These are phyloP conservation scores for Chelon auratus DNA, from an alignment of 2,797 vertebrate genomes.

Conservation along the genomic window DNA sequence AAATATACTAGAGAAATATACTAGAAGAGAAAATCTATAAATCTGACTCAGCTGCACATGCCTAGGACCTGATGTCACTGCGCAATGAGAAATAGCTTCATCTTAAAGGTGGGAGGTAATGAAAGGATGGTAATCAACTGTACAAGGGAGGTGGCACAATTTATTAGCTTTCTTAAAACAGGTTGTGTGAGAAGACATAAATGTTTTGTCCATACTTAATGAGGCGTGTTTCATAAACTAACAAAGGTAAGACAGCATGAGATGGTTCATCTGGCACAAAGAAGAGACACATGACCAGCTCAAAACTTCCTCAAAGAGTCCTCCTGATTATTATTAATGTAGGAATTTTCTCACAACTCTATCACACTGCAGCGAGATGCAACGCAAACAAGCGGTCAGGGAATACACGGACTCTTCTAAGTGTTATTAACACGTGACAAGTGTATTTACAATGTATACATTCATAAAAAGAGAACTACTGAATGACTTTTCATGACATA, in stretches of 20 bases:
- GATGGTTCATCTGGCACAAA: conserved; percentile 26
- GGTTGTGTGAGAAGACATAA: conserved; percentile 12
- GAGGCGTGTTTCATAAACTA: conserved; percentile 36
- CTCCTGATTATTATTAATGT: conserved; percentile 19
- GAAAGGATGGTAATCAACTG: background rate
- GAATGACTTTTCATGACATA: conserved; percentile 58
- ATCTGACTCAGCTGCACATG: background rate
- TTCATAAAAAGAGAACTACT: conserved; percentile 53
- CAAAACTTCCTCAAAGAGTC: conserved; percentile 8
- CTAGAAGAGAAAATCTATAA: background rate
- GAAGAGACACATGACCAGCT: conserved; percentile 24
- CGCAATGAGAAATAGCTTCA: background rate
- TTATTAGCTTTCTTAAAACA: conserved; percentile 54
- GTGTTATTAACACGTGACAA: conserved; percentile 51
- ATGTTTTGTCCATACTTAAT: conserved; percentile 7
- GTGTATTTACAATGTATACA: conserved; percentile 80
- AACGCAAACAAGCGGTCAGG: conserved; percentile 37
- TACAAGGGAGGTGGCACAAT: conserved; percentile 44
- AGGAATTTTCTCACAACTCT: conserved; percentile 31
- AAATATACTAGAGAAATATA: too few relatives aligned
- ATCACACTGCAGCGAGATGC: conserved; percentile 44
- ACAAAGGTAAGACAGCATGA: conserved; percentile 25
- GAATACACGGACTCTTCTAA: conserved; percentile 35
- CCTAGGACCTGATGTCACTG: background rate
- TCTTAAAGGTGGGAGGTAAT: conserved; percentile 3